Conservation (phyloP, 2,888 invertebrate genomes). For the Leucophenga montana region DNA sequence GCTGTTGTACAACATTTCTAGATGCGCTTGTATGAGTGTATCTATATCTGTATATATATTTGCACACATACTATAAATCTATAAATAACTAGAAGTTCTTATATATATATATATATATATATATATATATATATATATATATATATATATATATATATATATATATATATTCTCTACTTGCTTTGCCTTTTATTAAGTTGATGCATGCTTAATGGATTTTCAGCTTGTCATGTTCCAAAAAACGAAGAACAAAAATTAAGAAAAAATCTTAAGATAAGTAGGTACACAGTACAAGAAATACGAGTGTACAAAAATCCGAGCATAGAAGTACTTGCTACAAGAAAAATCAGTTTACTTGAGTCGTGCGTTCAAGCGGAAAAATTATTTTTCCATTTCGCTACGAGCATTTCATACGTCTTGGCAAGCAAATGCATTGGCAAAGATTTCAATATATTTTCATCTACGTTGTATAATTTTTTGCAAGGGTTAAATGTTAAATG, state of each 20-base stretch:
- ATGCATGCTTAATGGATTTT: constrained; percentile 25
- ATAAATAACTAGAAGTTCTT: constrained; percentile 16
- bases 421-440: too few relatives aligned
- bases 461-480: too few relatives aligned
- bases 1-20: not conserved
- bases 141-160: not conserved
- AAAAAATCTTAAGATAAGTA: not conserved
- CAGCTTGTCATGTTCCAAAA: constrained; percentile 14
- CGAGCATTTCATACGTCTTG: too few relatives aligned
- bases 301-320: not conserved
- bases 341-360: constrained; percentile 7
- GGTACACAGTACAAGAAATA: not conserved
- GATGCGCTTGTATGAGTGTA: not conserved
- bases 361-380: constrained; percentile 20
- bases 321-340: not conserved
- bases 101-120: not conserved
- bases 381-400: not conserved
- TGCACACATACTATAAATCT: constrained; percentile 23
- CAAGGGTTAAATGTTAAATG: constrained; percentile 3
- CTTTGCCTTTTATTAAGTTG: constrained; percentile 1
- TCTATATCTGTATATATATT: constrained; percentile 5
- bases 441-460: not conserved
- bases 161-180: not conserved
- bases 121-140: not conserved
- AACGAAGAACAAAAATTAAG: not conserved